A percentile compares a stretch with the other conserved stretches of the same genome.
Evolutionary conservation across 2,888 invertebrate genomes (phyloP).

Genomic region (Polylopha cassiicola): DNA sequence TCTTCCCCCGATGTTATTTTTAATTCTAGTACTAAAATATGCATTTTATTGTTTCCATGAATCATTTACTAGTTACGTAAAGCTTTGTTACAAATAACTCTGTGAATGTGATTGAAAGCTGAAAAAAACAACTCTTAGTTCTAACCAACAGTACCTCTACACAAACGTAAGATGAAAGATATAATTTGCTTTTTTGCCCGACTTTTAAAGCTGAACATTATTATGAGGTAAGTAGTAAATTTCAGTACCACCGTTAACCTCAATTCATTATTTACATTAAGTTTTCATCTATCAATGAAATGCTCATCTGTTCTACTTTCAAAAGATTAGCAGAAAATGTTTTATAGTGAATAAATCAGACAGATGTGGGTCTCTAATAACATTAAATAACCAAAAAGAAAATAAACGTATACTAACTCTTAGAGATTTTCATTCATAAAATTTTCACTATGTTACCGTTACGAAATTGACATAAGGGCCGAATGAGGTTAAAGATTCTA

Average conservation of each 20-base stretch:
- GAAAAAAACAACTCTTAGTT: no score
- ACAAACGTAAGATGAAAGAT: no score
- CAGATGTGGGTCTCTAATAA: conserved; percentile 57
- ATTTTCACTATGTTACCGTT: conserved; percentile 45
- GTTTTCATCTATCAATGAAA: conserved; percentile 17
- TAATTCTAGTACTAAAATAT: no score
- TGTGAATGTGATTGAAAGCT: no score
- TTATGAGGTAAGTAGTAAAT: conserved; percentile 17
- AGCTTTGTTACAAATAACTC: no score
- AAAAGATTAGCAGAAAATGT: conserved; percentile 36
- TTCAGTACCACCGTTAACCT: conserved; percentile 21
- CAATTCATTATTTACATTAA: conserved; percentile 15
- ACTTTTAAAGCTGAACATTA: no score
- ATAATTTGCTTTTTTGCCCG: no score
- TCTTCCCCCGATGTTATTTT: no score
- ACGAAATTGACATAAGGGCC: conserved; percentile 53
- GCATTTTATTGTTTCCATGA: no score
- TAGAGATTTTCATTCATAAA: conserved; percentile 57
- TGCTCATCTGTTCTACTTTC: conserved; percentile 31
- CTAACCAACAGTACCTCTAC: no score
- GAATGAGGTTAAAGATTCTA: conserved; percentile 51
- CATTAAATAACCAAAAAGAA: conserved; percentile 45
- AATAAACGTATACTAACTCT: conserved; percentile 38
- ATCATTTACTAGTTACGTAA: no score
- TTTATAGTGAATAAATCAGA: conserved; percentile 39